Evolutionary conservation across 2,797 vertebrate species (phyloP), one percentile per base, ranked within the genome.

Genomic region (Xyrichtys novacula): DNA sequence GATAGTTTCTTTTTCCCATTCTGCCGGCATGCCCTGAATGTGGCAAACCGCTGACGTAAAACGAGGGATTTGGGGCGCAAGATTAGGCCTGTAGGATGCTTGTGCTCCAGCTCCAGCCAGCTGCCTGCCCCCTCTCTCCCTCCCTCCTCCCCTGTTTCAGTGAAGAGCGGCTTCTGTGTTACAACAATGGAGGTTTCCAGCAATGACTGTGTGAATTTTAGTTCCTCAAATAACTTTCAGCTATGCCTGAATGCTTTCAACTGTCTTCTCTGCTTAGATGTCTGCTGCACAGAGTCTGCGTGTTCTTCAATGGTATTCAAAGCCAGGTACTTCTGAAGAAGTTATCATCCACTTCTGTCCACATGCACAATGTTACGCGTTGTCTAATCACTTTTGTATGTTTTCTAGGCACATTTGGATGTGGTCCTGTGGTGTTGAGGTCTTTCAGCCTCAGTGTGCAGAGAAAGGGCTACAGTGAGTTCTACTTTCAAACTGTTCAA

Each of bases 391-490:
- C 4, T 22, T 9, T 20, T 59, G 1, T 39, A 0, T 77, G 7
- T 56, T 72, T 34, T 67, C 8, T 69, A 89, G 88, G 91, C 6
- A 60, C 70, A 12, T 80, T 87, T 31, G 83, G 83, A 60, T 72
- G 49, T 29, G 48, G 71, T 49, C 69, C 74, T 34, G 59, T 71
- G 16, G 52, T 49, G 25, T 32, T 72, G 32, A 89, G 92, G 50
- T 71, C 66, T 15, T 85, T 93, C 66, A 91, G 89, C 40, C 56
- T 91, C 55, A 91, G 85, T 11, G 64, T 80, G n/a, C 85, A 70
- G 50, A 91, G 85, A 65, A 74, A 77, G 1, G 85, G 89, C 22
- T 93, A 84, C 44, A 94, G 94, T 94, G 82, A 92, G 94, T 84
- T 16, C 36, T 34, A 26, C 57, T 47, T 10, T 5, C 3, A 29